Percentiles rank a stretch among this genome's conserved stretches.
These are phyloP conservation scores for Gobiocypris rarus DNA, from an alignment of 2,113 vertebrate species.

Conservation along the genomic window DNA sequence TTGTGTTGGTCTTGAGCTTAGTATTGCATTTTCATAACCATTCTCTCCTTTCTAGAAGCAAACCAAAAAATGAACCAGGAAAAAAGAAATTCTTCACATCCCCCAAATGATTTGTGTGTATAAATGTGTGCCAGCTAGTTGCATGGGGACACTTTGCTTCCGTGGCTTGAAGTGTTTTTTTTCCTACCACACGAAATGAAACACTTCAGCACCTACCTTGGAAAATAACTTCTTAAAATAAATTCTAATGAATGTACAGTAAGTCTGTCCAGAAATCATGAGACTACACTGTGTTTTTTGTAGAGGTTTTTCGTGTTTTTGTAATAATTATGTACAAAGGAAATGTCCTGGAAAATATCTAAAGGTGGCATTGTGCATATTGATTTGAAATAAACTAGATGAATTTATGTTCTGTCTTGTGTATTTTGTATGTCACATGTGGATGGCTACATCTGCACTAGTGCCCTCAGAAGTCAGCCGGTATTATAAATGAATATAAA, in stretches of 20 bases:
- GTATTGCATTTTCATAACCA: not conserved
- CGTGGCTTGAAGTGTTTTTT: not conserved
- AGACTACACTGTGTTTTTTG: not conserved
- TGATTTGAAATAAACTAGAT: constrained; percentile 3
- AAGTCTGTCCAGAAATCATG: not conserved
- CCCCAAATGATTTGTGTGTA: constrained; percentile 63
- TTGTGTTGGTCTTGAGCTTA: not conserved
- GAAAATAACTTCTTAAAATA: too few species aligned
- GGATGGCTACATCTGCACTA: not conserved
- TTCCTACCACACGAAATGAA: not conserved
- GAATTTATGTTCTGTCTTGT: not conserved
- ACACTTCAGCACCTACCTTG: not conserved
- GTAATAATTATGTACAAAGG: not conserved
- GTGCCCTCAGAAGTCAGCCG: not conserved
- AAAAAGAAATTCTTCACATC: constrained; percentile 74
- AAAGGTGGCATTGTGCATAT: not conserved
- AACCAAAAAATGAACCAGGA: constrained; percentile 54
- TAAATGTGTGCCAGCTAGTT: not conserved
- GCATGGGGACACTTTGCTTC: not conserved
- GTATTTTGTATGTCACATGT: too few species aligned
- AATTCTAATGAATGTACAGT: not conserved
- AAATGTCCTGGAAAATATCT: not conserved
- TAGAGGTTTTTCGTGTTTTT: not conserved
- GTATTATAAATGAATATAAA: not conserved
- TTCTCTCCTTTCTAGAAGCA: constrained; percentile 54